Evolutionary conservation across 2,888 invertebrate genomes (phyloP).

Genomic region (Noctua janthina): DNA sequence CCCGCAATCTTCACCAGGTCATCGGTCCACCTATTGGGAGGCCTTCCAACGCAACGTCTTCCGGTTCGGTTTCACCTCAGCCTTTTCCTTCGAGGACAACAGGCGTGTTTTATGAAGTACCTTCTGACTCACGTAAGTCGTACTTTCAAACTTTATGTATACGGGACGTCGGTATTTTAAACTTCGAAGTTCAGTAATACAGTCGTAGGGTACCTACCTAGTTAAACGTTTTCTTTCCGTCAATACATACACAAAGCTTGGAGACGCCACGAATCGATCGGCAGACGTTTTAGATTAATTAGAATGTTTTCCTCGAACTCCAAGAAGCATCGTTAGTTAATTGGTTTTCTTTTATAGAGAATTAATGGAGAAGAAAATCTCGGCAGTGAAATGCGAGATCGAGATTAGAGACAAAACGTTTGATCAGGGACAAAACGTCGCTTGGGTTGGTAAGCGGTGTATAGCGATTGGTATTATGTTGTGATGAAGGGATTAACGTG

Average conservation of each 20-base stretch:
- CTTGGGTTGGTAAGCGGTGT: not conserved
- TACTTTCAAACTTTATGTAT: no score
- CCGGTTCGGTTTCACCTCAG: no score
- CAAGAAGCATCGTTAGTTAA: constrained; percentile 49
- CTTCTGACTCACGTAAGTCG: no score
- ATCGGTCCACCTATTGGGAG: no score
- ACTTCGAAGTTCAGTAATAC: no score
- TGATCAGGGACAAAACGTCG: not conserved
- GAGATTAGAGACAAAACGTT: constrained; percentile 16
- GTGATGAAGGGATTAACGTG: not conserved
- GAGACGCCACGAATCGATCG: constrained; percentile 32
- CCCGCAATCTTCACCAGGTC: not conserved
- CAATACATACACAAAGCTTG: constrained; percentile 9
- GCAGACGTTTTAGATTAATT: constrained; percentile 52
- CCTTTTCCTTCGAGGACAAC: not conserved
- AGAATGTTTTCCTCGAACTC: constrained; percentile 47
- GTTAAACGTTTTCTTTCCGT: not conserved
- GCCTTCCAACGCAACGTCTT: no score
- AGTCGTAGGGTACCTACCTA: no score
- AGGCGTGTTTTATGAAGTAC: not conserved
- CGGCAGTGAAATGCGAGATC: constrained; percentile 14
- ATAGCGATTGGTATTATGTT: not conserved
- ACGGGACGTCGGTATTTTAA: no score
- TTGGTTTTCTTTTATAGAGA: constrained; percentile 53
- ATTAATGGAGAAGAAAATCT: constrained; percentile 28